Evolutionary conservation across 2,888 invertebrate species (phyloP).

Genomic region (Branchipolynoe longqiensis): DNA sequence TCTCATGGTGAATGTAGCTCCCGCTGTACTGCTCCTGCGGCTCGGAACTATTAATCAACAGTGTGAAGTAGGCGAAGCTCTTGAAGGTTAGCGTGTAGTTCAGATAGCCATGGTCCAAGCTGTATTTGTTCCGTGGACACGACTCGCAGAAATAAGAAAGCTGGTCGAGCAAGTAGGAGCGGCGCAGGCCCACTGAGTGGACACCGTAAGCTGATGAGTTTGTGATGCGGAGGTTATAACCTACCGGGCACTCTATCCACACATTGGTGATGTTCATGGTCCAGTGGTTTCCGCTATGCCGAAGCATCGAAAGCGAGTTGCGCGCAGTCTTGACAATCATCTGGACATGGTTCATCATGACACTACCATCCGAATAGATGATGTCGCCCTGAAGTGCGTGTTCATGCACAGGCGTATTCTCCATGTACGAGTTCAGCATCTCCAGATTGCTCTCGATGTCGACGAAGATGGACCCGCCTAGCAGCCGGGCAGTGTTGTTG

Average conservation of each 20-base stretch:
- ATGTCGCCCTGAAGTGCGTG: conserved; percentile 69
- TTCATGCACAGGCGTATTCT: conserved; percentile 62
- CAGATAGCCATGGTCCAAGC: conserved; percentile 68
- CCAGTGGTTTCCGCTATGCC: conserved; percentile 69
- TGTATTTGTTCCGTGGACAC: conserved; percentile 69
- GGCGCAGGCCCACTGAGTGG: conserved; percentile 59
- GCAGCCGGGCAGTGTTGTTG: conserved; percentile 67
- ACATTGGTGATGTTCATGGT: conserved; percentile 67
- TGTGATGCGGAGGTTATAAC: conserved; percentile 66
- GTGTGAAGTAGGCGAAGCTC: conserved; percentile 66
- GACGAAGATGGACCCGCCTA: conserved; percentile 67
- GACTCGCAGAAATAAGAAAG: conserved; percentile 69
- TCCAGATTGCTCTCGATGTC: conserved; percentile 66
- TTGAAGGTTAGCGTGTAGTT: conserved; percentile 67
- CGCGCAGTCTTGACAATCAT: conserved; percentile 62
- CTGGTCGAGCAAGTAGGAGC: conserved; percentile 66
- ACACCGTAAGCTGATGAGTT: conserved; percentile 69
- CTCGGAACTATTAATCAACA: conserved; percentile 67
- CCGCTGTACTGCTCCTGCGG: conserved; percentile 67
- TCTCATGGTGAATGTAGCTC: conserved; percentile 66
- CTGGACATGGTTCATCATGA: conserved; percentile 63
- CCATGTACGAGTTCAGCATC: conserved; percentile 61
- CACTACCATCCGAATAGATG: conserved; percentile 68
- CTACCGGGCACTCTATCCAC: conserved; percentile 68
- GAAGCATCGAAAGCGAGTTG: conserved; percentile 65